These are phyloP conservation scores for Malthinus seriepunctatus DNA, from an alignment of 2,888 invertebrate species.

Conservation along the genomic window DNA sequence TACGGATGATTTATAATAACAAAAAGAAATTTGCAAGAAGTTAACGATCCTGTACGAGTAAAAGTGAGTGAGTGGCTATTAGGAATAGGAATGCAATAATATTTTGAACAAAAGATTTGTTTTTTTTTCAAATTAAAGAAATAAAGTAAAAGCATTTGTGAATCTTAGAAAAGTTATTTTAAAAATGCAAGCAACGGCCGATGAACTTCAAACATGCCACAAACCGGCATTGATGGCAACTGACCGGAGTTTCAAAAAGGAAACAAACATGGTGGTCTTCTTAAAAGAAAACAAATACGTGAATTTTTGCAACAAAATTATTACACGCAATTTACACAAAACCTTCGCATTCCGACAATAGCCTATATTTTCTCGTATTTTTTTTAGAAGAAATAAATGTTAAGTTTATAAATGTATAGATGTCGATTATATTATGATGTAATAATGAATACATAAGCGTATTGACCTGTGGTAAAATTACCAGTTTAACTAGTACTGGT, in stretches of 20 bases:
- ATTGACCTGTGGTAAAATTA: slow-evolving; percentile 25
- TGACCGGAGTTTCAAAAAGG: not conserved
- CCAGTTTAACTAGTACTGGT: slow-evolving; percentile 22
- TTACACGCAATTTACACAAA: not conserved
- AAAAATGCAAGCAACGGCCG: not conserved
- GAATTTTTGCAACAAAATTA: not conserved
- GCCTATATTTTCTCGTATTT: not conserved
- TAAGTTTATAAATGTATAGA: not conserved
- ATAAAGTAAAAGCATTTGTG: too few species aligned
- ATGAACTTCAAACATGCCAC: slow-evolving; percentile 1
- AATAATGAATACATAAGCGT: slow-evolving; percentile 13
- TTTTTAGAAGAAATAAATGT: not conserved
- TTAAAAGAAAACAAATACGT: not conserved
- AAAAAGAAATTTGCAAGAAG: too few species aligned
- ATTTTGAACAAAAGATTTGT: too few species aligned
- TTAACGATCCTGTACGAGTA: too few species aligned
- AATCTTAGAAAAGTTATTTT: not conserved
- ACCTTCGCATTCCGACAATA: not conserved
- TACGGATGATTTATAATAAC: not conserved
- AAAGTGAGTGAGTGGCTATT: too few species aligned
- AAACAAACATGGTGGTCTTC: not conserved
- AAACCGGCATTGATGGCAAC: not conserved
- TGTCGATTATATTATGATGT: slow-evolving; percentile 9
- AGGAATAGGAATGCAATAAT: too few species aligned
- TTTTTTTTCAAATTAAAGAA: too few species aligned